Percentiles rank a stretch among this genome's conserved stretches.
These are phyloP conservation scores for Latrodectus hesperus DNA, from an alignment of 2,888 invertebrate genomes.

Conservation along the genomic window DNA sequence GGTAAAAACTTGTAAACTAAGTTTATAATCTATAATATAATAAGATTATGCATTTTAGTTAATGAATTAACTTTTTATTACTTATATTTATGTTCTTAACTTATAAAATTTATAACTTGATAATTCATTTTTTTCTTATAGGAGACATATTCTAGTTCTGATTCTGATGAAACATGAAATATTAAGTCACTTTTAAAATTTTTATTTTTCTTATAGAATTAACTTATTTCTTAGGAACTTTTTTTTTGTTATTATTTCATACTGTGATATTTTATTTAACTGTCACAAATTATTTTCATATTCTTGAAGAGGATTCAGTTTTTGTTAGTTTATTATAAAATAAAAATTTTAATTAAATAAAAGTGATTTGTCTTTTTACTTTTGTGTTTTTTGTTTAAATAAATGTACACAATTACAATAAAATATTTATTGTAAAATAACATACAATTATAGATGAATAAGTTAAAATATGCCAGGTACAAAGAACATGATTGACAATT, in stretches of 20 bases:
- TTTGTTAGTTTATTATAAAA: background rate
- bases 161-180: conserved; percentile 32
- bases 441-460: conserved; percentile 14
- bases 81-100: too few species aligned
- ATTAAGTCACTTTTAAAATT: background rate
- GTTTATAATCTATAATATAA: background rate
- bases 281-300: background rate
- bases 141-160: conserved; percentile 30
- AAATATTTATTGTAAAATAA: conserved; percentile 9
- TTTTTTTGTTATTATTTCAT: background rate
- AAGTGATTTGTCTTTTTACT: background rate
- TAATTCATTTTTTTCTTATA: conserved; percentile 4
- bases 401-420: background rate
- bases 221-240: background rate
- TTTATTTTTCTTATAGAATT: background rate
- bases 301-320: background rate
- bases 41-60: background rate
- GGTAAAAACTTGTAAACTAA: background rate
- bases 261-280: background rate
- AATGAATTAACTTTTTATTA: background rate
- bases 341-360: background rate
- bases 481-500: background rate
- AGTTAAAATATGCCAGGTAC: conserved; percentile 28
- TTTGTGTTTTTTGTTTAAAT: background rate
- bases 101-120: background rate